A percentile compares a stretch with the other conserved stretches of the same genome.
These are phyloP conservation scores for Corynorhinus townsendii DNA, from an alignment of 2,113 vertebrate genomes.

Conservation along the genomic window DNA sequence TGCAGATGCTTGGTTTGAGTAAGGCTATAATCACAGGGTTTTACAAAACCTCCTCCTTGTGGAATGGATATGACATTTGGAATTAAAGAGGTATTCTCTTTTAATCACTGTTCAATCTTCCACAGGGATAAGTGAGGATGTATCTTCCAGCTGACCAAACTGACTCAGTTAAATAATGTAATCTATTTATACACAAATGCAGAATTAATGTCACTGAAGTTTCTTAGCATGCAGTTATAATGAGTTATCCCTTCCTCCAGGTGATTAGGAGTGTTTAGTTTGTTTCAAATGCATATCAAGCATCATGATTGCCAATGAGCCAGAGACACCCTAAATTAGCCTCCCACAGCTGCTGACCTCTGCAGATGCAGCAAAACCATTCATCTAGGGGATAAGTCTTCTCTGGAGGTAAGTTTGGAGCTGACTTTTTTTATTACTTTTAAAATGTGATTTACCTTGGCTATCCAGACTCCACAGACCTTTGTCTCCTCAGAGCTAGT, in stretches of 20 bases:
- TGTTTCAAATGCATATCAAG: conserved; percentile 36
- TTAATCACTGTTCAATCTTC: conserved; percentile 77
- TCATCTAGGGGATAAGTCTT: not conserved
- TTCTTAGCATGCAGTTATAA: conserved; percentile 73
- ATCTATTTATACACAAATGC: conserved; percentile 76
- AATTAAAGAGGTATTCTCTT: conserved; percentile 73
- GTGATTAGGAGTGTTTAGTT: conserved; percentile 67
- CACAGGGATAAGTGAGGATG: conserved; percentile 51
- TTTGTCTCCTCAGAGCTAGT: not conserved
- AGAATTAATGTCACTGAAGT: conserved; percentile 67
- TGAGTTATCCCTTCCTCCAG: conserved; percentile 69
- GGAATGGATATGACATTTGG: conserved; percentile 64
- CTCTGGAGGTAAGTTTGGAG: not conserved
- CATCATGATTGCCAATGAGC: conserved; percentile 60
- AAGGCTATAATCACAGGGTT: not conserved
- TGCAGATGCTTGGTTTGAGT: fast-evolving
- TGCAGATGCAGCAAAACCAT: not conserved
- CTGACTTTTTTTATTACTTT: not conserved
- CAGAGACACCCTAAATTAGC: conserved; percentile 57
- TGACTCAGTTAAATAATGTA: conserved; percentile 76
- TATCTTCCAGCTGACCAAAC: conserved; percentile 77
- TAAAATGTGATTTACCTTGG: not conserved
- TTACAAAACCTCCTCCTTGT: conserved; percentile 34
- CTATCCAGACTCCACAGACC: not conserved
- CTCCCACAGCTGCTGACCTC: conserved; percentile 55